These are phyloP conservation scores for Dilophus febrilis DNA, from an alignment of 2,888 invertebrate genomes.

Conservation along the genomic window DNA sequence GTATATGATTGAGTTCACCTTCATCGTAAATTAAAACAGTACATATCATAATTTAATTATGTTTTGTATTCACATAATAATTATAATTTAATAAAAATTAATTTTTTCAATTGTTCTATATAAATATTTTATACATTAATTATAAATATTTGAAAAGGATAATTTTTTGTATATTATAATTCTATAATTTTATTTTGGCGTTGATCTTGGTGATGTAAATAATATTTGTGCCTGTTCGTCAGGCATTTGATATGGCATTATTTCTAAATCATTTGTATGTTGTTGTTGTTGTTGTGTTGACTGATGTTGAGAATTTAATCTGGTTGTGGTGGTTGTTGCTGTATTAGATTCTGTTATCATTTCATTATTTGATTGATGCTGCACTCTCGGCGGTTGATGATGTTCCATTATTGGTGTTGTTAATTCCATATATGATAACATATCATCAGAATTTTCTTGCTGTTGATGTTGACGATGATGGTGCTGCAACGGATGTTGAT, in stretches of 20 bases:
- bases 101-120: no score
- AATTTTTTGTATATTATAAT: no score
- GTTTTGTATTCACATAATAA: no score
- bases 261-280: constrained; percentile 23
- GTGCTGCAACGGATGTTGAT: constrained; percentile 14
- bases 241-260: constrained; percentile 30
- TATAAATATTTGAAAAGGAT: no score
- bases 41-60: no score
- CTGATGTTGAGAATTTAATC: constrained; percentile 9
- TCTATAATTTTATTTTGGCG: no score
- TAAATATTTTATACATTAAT: no score
- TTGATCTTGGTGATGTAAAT: constrained; percentile 21
- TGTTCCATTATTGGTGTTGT: constrained; percentile 16
- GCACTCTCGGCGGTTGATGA: constrained; percentile 12
- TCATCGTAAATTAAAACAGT: no score
- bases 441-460: constrained; percentile 16
- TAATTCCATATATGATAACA: constrained; percentile 27
- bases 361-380: constrained; percentile 20
- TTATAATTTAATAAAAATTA: no score
- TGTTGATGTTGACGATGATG: constrained; percentile 14
- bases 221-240: constrained; percentile 30
- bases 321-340: constrained; percentile 9
- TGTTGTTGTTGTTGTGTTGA: constrained; percentile 13
- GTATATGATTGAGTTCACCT: no score
- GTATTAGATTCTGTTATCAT: constrained; percentile 18